Conservation (phyloP, 2,888 invertebrate genomes). For the Cryptosula pallasiana region DNA sequence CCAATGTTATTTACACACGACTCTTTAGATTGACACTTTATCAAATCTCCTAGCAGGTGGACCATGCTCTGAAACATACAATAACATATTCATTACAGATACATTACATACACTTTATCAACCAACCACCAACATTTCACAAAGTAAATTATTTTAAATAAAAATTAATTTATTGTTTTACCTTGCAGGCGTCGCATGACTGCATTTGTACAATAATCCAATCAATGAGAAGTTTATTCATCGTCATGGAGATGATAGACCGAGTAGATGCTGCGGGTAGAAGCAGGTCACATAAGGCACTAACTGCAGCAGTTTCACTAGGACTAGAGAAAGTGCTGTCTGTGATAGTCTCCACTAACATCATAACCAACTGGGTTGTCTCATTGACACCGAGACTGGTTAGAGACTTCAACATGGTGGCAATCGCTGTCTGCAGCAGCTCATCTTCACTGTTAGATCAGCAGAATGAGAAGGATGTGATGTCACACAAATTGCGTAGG, state of each 20-base stretch:
- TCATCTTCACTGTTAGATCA: slow-evolving; percentile 16
- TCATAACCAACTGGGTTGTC: neutral
- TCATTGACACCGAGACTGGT: too few relatives aligned
- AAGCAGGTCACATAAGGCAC: neutral
- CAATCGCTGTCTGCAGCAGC: neutral
- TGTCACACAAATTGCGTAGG: too few relatives aligned
- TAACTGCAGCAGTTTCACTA: neutral
- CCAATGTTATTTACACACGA: neutral
- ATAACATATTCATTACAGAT: neutral
- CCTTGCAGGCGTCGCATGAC: neutral
- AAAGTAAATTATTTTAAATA: too few relatives aligned
- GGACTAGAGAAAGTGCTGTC: neutral
- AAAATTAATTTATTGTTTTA: too few relatives aligned
- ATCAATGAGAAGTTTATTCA: slow-evolving; percentile 14
- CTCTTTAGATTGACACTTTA: neutral
- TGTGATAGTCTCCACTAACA: slow-evolving; percentile 8
- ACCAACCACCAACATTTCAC: too few relatives aligned
- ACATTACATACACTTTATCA: too few relatives aligned
- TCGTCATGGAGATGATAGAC: slow-evolving; percentile 18
- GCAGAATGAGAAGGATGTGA: too few relatives aligned
- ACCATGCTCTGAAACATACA: neutral
- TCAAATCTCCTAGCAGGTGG: neutral
- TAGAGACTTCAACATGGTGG: neutral
- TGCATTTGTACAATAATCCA: slow-evolving; percentile 11
- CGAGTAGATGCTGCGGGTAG: neutral